Percentiles rank a stretch among this genome's conserved stretches.
Conservation (phyloP, 2,797 vertebrate species). For the Clangula hyemalis region DNA sequence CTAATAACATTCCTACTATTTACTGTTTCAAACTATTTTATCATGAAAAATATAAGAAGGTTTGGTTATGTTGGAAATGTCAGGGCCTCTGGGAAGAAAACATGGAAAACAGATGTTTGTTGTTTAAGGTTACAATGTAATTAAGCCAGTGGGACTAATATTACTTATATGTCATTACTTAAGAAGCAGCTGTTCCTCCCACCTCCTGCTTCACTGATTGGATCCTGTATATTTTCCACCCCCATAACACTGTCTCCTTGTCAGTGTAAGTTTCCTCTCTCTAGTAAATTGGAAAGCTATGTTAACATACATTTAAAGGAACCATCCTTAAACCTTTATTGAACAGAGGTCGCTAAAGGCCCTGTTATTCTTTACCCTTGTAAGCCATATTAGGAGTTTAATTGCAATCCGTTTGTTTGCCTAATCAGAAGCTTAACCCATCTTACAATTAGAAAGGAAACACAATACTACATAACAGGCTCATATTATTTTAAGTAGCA, state of each 20-base stretch:
- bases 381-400: not conserved
- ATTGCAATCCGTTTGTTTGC: not conserved
- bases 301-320: not conserved
- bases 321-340: not conserved
- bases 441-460: not conserved
- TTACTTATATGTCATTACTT: conserved; percentile 41
- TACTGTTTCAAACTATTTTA: conserved; percentile 28
- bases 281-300: not conserved
- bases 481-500: not conserved
- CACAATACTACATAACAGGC: not conserved
- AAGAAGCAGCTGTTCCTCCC: conserved; percentile 63
- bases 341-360: not conserved
- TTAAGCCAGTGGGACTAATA: conserved; percentile 69
- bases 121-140: conserved; percentile 72
- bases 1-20: not conserved
- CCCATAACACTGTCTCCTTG: not conserved
- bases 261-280: not conserved
- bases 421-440: not conserved
- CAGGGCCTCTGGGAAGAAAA: conserved; percentile 61
- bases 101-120: conserved; percentile 73
- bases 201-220: not conserved
- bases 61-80: conserved; percentile 62
- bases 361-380: not conserved
- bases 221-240: not conserved
- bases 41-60: conserved; percentile 40